Evolutionary conservation across 2,888 invertebrate genomes (phyloP), one percentile per base, ranked within the genome.

Genomic region (Xestia sexstrigata): DNA sequence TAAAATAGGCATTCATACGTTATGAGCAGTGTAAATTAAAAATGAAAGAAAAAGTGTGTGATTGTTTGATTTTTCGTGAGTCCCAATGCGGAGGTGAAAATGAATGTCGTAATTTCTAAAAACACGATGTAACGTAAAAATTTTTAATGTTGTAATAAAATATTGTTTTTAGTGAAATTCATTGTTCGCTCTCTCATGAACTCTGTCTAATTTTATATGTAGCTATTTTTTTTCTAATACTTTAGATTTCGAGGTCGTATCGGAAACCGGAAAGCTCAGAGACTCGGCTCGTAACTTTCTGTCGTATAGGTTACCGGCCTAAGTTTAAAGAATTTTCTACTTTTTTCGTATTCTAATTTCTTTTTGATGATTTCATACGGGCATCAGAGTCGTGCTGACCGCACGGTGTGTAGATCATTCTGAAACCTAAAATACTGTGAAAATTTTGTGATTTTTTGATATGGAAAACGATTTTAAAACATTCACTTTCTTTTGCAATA

Each of bases 11-110:
- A 92, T 91, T 92, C 92, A 92, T 93, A 92, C 88, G 90, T 93
- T 95, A 92, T 93, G 93, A 93, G 91, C 91, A 90, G 94, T 95
- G 95, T 88, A 95, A 96, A 96, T 95, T 94, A 74, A 94, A 49
- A 94, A 95, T 91, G 96, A 96, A 95, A 96, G 96, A 96, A 96
- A 96, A 96, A 96, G 96, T 96, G 96, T 96, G 94, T 89, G 94
- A 94, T 93, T 96, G 93, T 96, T 96, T 96, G 95, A 93, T 93
- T 95, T 95, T 96, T 94, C 94, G 90, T 94, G 92, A 87, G 88
- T 82, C 90, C 49, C 82, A 88, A 91, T 87, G 90, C 90, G 76
- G 83, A 85, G 87, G 93, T 93, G 92, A 92, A 93, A 94, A 92
- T 92, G 63, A 84, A 74, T 90, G 89, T 77, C 87, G 88, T 90